Base-by-base conservation (phyloP, 53 echinoderm and acorn worm species). In the Arbacia lixula region DNA sequence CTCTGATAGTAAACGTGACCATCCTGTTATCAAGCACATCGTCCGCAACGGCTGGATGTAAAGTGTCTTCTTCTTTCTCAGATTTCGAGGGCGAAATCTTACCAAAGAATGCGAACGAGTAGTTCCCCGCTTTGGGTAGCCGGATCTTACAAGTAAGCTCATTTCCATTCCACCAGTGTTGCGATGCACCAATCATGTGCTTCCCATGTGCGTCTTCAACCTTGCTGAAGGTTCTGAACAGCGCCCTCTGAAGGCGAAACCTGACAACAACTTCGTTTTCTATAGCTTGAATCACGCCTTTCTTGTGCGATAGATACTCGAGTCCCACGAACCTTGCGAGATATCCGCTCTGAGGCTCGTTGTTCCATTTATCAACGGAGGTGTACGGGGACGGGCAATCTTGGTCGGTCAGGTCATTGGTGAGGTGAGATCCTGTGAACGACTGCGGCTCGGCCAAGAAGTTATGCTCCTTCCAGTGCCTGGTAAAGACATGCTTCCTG, bases 381-480 rank as follows among this genome's bases (percentile, higher is more conserved):
- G 16, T 76, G 42, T 60, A 78, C 25, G 61, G 60, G n/a, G 36
- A n/a, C 32, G 54, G 20, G 33, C 3, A 46, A 0, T 54, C 36
- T 20, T 75, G 75, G 60, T 40, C 55, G 39, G 22, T 52, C 11
- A 57, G 16, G 9, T 56, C 68, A 29, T 22, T 22, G 0, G 85
- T 77, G 10, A 89, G 30, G 54, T 77, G 89, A 39, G 22, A 28
- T 11, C 19, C 30, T 14, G 65, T 65, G 40, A 89, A 89, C 12
- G 22, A 19, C 33, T 39, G 6, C n/a, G 89, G 89, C 2, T 89
- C 85, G 25, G 53, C 40, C 21, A 89, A 62, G 52, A 89, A 89
- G 0, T 89, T 26, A 14, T 53, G 40, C 49, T 89, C 89, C 12
- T 89, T 76, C 89, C 89, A 89, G 0, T 22, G n/a, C 49, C 80